Conservation (phyloP, 2,797 vertebrate genomes). For the Sebastes miniatus region DNA sequence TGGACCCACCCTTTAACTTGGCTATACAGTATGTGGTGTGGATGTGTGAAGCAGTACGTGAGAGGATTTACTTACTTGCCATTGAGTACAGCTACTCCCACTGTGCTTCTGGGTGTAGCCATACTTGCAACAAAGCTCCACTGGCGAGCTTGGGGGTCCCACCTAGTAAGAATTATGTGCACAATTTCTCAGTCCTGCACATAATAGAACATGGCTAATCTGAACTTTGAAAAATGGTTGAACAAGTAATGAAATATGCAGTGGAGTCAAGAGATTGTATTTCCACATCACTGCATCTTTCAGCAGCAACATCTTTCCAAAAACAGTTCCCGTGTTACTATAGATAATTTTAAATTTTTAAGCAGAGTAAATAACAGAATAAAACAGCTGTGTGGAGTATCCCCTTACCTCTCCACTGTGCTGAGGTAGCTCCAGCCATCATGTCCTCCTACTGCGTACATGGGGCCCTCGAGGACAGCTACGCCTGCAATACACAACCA, state of each 20-base stretch:
- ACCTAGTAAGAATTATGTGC: constrained; percentile 49
- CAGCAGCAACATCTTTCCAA: neutral
- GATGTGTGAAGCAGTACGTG: neutral
- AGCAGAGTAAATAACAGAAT: neutral
- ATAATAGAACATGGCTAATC: neutral
- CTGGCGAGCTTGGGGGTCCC: constrained; percentile 95
- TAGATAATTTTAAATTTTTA: too few species aligned
- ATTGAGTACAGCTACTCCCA: constrained; percentile 94
- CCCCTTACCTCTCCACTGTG: constrained; percentile 90
- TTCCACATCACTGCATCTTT: neutral
- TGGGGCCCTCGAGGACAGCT: constrained; percentile 94
- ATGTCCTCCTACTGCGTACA: constrained; percentile 97
- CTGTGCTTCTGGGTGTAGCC: constrained; percentile 96
- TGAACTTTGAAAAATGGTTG: neutral
- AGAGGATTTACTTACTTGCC: constrained; percentile 87
- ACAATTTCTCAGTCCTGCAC: neutral
- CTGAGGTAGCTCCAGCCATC: constrained; percentile 99
- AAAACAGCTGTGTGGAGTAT: neutral
- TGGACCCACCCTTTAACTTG: neutral
- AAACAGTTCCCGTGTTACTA: neutral
- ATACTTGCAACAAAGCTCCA: constrained; percentile 99
- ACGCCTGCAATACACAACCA: constrained; percentile 83
- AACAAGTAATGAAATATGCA: neutral
- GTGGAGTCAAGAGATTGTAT: neutral
- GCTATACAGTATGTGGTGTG: neutral